A percentile compares a stretch with the other conserved stretches of the same genome.
These are phyloP conservation scores for Moxostoma hubbsi DNA, from an alignment of 2,797 vertebrate genomes.

Conservation along the genomic window DNA sequence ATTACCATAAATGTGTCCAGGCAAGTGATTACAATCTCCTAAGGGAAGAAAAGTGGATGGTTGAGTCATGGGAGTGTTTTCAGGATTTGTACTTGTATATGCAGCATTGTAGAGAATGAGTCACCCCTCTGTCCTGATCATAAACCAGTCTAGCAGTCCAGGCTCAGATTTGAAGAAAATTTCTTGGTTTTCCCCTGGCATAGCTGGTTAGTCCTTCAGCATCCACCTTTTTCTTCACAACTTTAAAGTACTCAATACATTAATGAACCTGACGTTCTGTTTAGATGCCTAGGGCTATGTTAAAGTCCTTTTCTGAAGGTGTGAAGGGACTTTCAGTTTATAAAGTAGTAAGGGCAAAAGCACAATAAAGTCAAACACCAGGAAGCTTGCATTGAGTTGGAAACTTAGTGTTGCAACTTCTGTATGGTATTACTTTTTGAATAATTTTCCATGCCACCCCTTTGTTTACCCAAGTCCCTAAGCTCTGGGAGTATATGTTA, in stretches of 20 bases:
- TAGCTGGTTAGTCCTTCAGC: slow-evolving; percentile 37
- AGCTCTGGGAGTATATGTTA: slow-evolving; percentile 42
- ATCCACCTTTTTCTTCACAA: neutral
- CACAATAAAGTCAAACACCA: neutral
- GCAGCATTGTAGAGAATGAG: slow-evolving; percentile 47
- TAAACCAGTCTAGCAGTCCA: slow-evolving; percentile 41
- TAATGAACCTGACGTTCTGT: slow-evolving; percentile 21
- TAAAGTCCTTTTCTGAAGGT: neutral
- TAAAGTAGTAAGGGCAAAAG: neutral
- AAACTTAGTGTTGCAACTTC: neutral
- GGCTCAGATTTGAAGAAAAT: slow-evolving; percentile 37
- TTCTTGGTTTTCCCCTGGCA: slow-evolving; percentile 49
- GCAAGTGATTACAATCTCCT: slow-evolving; percentile 47
- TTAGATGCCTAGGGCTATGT: neutral
- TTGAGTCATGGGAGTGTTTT: slow-evolving; percentile 54
- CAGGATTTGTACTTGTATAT: slow-evolving; percentile 44
- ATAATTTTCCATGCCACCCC: slow-evolving; percentile 24
- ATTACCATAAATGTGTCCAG: slow-evolving; percentile 55
- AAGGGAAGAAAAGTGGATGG: slow-evolving; percentile 31
- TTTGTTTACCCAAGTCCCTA: slow-evolving; percentile 43
- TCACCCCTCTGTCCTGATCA: slow-evolving; percentile 41
- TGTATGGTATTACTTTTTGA: neutral
- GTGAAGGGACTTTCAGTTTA: neutral
- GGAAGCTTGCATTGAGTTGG: slow-evolving; percentile 1
- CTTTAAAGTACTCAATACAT: neutral